Conservation (phyloP, 1,140 invertebrate species). For the Drosophila sucinea region DNA sequence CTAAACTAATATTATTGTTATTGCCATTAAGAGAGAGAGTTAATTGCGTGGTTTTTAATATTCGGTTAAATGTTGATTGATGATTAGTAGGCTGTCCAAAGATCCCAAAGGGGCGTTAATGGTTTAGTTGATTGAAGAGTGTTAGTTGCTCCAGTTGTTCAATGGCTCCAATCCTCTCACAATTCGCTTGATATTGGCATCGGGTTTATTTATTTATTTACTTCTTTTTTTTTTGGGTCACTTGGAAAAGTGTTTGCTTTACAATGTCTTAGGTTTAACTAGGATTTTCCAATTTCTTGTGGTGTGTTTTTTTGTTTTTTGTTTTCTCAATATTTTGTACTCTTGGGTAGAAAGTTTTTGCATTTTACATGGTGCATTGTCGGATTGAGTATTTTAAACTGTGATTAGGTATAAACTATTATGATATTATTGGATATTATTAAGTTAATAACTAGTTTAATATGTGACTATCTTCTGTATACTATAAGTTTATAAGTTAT, state of each 20-base stretch:
- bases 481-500: background rate
- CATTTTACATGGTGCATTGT: constrained; percentile 75
- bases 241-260: constrained; percentile 78
- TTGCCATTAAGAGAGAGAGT: constrained; percentile 1
- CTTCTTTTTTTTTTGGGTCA: constrained; percentile 34
- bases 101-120: constrained; percentile 28
- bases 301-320: constrained; percentile 48
- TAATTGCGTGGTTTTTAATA: constrained; percentile 8
- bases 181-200: constrained; percentile 55
- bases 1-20: constrained; percentile 39
- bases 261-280: constrained; percentile 54
- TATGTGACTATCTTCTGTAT: constrained; percentile 26
- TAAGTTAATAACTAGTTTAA: constrained; percentile 7
- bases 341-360: constrained; percentile 72
- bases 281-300: constrained; percentile 30
- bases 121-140: constrained; percentile 55
- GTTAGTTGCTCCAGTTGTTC: constrained; percentile 10
- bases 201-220: background rate
- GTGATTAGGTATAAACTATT: constrained; percentile 58
- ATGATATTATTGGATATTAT: constrained; percentile 31
- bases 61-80: constrained; percentile 69
- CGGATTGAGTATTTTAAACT: constrained; percentile 39
- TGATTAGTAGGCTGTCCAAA: constrained; percentile 45
- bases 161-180: constrained; percentile 55
- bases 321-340: constrained; percentile 65